phyloP scores from a whole-genome alignment of 2,888 invertebrate species.

The Microctonus aethiopoides region DNA sequence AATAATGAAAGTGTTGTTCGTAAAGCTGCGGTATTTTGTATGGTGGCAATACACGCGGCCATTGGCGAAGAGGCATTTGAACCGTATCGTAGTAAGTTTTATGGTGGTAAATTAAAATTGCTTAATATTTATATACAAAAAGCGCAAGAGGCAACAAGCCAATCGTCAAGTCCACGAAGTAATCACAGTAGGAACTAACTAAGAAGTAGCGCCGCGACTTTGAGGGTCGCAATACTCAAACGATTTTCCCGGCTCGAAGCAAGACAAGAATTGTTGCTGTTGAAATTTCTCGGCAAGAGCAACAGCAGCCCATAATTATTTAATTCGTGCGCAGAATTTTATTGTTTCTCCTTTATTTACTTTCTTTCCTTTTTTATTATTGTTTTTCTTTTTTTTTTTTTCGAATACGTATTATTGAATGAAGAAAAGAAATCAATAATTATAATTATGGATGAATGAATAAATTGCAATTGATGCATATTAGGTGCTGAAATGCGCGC shows the following conservation, averaged over 20 bases:
- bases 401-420: neutral
- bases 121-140: conserved; percentile 82
- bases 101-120: conserved; percentile 90
- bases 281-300: conserved; percentile 61
- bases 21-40: conserved; percentile 96
- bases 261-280: conserved; percentile 58
- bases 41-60: conserved; percentile 92
- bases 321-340: neutral
- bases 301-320: conserved; percentile 53
- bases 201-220: conserved; percentile 53
- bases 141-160: conserved; percentile 68
- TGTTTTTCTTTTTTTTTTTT: no score
- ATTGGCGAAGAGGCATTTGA: conserved; percentile 88
- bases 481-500: conserved; percentile 30
- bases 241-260: conserved; percentile 58
- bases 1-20: conserved; percentile 92
- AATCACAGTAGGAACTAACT: conserved; percentile 62
- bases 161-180: conserved; percentile 67
- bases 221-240: conserved; percentile 62
- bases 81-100: conserved; percentile 83
- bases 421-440: no score
- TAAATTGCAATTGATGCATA: neutral
- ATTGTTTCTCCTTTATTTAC: no score
- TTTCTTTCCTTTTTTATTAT: neutral
- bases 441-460: no score